Conservation (phyloP, 2,888 invertebrate species). For the Xylota sylvarum region DNA sequence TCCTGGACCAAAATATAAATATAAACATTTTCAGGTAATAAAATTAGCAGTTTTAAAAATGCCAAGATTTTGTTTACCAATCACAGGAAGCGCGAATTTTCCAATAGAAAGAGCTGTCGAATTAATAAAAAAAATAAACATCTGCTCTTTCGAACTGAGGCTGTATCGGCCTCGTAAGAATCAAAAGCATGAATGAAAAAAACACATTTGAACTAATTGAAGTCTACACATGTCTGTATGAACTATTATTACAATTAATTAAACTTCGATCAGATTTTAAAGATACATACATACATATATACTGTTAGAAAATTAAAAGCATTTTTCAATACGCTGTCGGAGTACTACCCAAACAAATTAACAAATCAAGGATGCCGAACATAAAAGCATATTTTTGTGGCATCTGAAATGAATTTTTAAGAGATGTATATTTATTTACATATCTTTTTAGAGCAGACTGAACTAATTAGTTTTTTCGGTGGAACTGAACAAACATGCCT, state of each 20-base stretch:
- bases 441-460: not conserved
- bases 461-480: not conserved
- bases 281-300: not conserved
- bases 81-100: not conserved
- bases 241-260: slow-evolving; percentile 3
- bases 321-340: slow-evolving; percentile 16
- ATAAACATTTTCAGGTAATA: slow-evolving; percentile 42
- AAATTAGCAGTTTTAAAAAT: slow-evolving; percentile 9
- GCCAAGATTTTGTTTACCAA: slow-evolving; percentile 29
- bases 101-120: slow-evolving; percentile 14
- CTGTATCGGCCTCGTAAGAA: not conserved
- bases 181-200: not conserved
- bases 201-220: not conserved
- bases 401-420: not conserved
- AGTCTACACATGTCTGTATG: not conserved
- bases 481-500: not conserved
- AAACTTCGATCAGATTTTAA: not conserved
- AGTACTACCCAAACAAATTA: slow-evolving; percentile 32
- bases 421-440: not conserved
- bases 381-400: slow-evolving; percentile 16
- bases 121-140: slow-evolving; percentile 16
- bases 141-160: slow-evolving; percentile 7
- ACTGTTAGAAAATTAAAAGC: slow-evolving; percentile 6
- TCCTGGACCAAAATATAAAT: not conserved
- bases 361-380: slow-evolving; percentile 17